These are phyloP conservation scores for Eupithecia exiguata DNA, from an alignment of 2,888 invertebrate species.

Conservation along the genomic window DNA sequence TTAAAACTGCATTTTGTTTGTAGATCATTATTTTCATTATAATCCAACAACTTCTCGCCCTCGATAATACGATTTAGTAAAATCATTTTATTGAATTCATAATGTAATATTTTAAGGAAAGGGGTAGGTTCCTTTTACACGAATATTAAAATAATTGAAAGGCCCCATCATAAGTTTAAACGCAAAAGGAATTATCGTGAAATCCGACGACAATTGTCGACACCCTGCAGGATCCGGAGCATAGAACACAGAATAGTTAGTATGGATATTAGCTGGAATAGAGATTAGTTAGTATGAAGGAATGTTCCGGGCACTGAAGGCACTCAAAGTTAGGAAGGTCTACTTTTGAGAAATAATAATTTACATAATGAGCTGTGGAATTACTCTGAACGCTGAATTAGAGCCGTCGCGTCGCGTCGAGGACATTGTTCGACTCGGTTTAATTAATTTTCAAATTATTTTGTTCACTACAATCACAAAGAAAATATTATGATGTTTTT, in stretches of 20 bases:
- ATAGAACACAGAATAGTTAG: conserved; percentile 24
- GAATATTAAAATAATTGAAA: conserved; percentile 46
- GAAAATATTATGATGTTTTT: conserved; percentile 31
- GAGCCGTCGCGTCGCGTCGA: conserved; percentile 50
- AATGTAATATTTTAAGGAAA: conserved; percentile 7
- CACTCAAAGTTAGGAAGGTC: conserved; percentile 38
- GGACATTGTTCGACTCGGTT: conserved; percentile 55
- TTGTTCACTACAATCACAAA: conserved; percentile 41
- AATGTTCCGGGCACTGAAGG: conserved; percentile 30
- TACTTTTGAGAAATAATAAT: conserved; percentile 60
- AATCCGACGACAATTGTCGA: conserved; percentile 59
- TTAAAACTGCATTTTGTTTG: neutral
- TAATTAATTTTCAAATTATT: conserved; percentile 62
- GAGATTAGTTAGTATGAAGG: conserved; percentile 12
- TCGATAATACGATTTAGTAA: neutral
- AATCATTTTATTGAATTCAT: neutral
- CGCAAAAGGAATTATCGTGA: conserved; percentile 45
- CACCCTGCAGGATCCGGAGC: conserved; percentile 44
- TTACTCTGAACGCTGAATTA: conserved; percentile 56
- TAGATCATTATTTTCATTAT: neutral
- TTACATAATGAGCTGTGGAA: conserved; percentile 59
- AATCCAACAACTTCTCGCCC: neutral
- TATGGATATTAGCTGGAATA: neutral
- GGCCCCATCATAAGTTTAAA: conserved; percentile 35
- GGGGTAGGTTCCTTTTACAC: conserved; percentile 17